Conservation (phyloP, 2,888 invertebrate species). For the Napeogenes sylphis region DNA sequence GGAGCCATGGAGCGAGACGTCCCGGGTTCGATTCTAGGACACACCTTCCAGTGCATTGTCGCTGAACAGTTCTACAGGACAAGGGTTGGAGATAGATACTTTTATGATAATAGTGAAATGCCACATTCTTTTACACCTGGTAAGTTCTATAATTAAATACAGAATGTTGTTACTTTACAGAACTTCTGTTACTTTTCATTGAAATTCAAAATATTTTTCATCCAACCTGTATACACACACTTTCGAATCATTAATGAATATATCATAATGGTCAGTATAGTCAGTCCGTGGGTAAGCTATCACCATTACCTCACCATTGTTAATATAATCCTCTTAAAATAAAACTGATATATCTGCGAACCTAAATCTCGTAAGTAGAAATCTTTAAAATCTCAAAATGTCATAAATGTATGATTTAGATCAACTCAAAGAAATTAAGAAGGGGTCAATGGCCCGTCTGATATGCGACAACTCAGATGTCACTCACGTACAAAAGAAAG, state of each 20-base stretch:
- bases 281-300: no score
- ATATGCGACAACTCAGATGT: slow-evolving; percentile 90
- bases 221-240: no score
- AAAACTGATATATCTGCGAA: not conserved
- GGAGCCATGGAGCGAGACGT: slow-evolving; percentile 88
- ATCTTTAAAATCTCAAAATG: slow-evolving; percentile 7
- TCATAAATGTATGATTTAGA: slow-evolving; percentile 47
- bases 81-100: slow-evolving; percentile 90
- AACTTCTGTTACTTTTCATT: no score
- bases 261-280: no score
- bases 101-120: slow-evolving; percentile 85
- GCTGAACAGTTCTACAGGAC: slow-evolving; percentile 92
- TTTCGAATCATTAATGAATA: no score
- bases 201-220: no score
- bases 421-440: slow-evolving; percentile 87
- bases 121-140: slow-evolving; percentile 41
- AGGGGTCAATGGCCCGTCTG: slow-evolving; percentile 85
- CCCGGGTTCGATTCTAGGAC: slow-evolving; percentile 87
- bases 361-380: no score
- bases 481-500: slow-evolving; percentile 80
- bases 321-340: not conserved
- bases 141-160: slow-evolving; percentile 9
- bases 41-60: slow-evolving; percentile 92
- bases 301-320: not conserved
- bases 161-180: not conserved